phyloP scores from a whole-genome alignment of 1,140 invertebrate genomes.

The Planococcus citri region DNA sequence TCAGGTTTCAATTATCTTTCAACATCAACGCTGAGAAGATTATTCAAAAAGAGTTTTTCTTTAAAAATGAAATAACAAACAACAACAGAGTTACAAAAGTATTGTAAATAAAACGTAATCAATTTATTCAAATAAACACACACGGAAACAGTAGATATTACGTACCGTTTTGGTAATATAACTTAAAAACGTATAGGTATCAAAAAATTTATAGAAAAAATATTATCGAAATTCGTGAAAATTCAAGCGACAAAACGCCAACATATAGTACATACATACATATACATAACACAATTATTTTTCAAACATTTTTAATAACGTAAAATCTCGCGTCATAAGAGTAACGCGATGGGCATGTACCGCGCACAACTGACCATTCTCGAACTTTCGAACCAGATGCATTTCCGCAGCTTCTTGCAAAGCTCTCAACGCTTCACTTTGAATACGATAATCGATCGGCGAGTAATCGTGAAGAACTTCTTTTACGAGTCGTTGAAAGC shows the following conservation, averaged over 20 bases:
- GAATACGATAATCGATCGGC: constrained; percentile 44
- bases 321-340: constrained; percentile 51
- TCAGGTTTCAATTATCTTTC: too few species aligned
- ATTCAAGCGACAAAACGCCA: background rate
- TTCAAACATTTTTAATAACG: constrained; percentile 22
- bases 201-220: background rate
- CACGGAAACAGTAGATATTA: too few species aligned
- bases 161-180: too few species aligned
- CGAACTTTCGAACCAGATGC: constrained; percentile 63
- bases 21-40: too few species aligned
- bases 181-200: too few species aligned
- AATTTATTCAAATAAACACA: too few species aligned
- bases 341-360: constrained; percentile 58
- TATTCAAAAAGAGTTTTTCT: too few species aligned
- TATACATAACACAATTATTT: background rate
- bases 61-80: too few species aligned
- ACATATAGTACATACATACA: too few species aligned
- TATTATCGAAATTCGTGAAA: background rate
- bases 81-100: too few species aligned
- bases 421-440: constrained; percentile 32
- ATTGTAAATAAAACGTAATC: too few species aligned
- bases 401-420: constrained; percentile 54
- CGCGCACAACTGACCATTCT: constrained; percentile 73
- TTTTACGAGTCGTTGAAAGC: constrained; percentile 71
- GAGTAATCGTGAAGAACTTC: constrained; percentile 76